Percentiles rank a stretch among this genome's conserved stretches.
Conservation (phyloP, 2,797 vertebrate species). For the Silurus lanzhouensis region DNA sequence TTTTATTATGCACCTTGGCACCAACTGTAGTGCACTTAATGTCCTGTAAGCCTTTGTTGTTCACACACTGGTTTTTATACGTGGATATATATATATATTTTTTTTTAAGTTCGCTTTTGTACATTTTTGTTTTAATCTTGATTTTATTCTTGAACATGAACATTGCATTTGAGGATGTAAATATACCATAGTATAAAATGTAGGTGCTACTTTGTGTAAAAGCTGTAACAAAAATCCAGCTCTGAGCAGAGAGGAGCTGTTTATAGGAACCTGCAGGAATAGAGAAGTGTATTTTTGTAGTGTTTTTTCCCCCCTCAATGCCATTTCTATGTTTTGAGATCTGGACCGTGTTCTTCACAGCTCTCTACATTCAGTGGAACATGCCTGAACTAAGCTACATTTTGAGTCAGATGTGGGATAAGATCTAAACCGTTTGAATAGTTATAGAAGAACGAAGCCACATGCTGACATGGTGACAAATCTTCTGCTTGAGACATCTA, state of each 20-base stretch:
- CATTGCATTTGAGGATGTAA: background rate
- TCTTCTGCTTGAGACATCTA: background rate
- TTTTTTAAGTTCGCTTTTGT: background rate
- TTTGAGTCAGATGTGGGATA: background rate
- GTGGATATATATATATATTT: constrained; percentile 13
- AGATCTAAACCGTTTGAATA: background rate
- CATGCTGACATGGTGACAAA: background rate
- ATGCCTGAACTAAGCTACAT: background rate
- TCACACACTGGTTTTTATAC: constrained; percentile 42
- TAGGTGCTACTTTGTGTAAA: background rate
- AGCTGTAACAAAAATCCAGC: background rate
- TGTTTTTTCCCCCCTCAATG: background rate
- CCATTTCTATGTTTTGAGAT: background rate
- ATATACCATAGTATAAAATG: background rate
- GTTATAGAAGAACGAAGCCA: background rate
- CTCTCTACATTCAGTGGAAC: background rate
- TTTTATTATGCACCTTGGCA: constrained; percentile 57
- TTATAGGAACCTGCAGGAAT: constrained; percentile 36
- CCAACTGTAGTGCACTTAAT: constrained; percentile 53
- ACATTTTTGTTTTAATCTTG: background rate
- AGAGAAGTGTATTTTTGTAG: constrained; percentile 43
- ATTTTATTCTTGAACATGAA: constrained; percentile 20
- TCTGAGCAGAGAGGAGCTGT: background rate
- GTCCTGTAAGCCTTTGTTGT: constrained; percentile 19
- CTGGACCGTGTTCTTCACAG: background rate